A percentile compares a stretch with the other conserved stretches of the same genome.
phyloP scores from a whole-genome alignment of 2,888 invertebrate species.

The Trissolcus japonicus region DNA sequence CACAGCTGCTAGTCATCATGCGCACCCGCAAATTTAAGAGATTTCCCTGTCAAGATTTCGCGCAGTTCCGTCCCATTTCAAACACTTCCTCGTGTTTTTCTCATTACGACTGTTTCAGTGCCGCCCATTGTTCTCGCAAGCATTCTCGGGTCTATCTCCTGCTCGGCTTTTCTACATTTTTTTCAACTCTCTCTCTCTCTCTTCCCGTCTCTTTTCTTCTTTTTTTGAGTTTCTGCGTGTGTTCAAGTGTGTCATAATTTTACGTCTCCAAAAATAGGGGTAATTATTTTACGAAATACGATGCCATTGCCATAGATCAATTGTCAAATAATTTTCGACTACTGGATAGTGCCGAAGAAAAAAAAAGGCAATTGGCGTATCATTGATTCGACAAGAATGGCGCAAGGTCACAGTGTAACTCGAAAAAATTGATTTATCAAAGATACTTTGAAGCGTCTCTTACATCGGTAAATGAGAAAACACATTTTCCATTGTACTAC shows the following conservation, averaged over 20 bases:
- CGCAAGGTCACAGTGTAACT: constrained; percentile 12
- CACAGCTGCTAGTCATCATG: constrained; percentile 37
- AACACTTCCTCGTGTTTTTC: constrained; percentile 48
- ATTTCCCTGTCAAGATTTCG: constrained; percentile 46
- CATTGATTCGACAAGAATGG: constrained; percentile 18
- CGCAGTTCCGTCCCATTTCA: constrained; percentile 38
- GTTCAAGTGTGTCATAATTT: constrained; percentile 10
- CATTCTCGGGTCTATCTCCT: neutral
- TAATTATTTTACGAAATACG: constrained; percentile 2
- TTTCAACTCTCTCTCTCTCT: no score
- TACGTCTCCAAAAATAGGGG: neutral
- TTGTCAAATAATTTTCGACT: constrained; percentile 23
- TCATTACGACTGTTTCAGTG: constrained; percentile 38
- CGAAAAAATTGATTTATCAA: constrained; percentile 51
- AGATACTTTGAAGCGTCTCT: constrained; percentile 47
- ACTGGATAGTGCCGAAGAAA: constrained; percentile 11
- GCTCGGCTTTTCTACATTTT: no score
- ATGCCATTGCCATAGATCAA: neutral
- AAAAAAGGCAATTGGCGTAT: constrained; percentile 30
- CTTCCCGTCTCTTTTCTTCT: neutral
- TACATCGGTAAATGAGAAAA: constrained; percentile 47
- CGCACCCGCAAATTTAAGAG: constrained; percentile 37
- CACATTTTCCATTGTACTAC: constrained; percentile 49
- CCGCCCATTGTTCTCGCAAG: constrained; percentile 25
- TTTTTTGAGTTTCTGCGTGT: no score